A percentile compares a stretch with the other conserved stretches of the same genome.
Evolutionary conservation across 2,797 vertebrate species (phyloP).

Genomic region (Garrulus glandarius): DNA sequence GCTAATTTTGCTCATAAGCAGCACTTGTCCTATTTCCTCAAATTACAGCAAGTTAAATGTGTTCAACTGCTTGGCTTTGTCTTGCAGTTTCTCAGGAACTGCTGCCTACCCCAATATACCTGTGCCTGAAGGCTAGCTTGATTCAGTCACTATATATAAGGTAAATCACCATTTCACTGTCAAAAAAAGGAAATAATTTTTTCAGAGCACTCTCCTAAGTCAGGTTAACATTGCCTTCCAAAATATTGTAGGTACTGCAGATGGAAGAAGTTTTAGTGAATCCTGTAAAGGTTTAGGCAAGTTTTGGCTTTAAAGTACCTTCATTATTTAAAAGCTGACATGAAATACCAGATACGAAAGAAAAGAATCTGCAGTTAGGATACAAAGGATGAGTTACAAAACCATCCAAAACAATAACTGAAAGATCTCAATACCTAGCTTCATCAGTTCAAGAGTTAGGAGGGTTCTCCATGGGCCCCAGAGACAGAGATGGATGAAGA

Average conservation of each 20-base stretch:
- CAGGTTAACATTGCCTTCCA: background rate
- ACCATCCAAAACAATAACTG: fast-evolving
- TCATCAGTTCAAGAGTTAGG: background rate
- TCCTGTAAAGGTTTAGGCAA: background rate
- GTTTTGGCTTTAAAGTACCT: background rate
- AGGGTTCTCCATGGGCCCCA: background rate
- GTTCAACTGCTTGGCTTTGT: background rate
- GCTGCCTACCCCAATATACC: background rate
- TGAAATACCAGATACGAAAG: background rate
- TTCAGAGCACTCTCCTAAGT: background rate
- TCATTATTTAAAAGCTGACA: background rate
- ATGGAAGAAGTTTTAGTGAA: background rate
- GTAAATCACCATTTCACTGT: background rate
- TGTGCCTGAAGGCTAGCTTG: background rate
- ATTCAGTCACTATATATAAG: background rate
- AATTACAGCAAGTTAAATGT: background rate
- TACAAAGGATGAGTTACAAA: background rate
- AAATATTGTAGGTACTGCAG: background rate
- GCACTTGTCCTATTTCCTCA: background rate
- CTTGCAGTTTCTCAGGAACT: background rate
- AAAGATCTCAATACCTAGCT: background rate
- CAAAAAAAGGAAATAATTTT: background rate
- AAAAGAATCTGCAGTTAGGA: background rate
- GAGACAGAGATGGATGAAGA: background rate
- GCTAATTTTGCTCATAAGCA: background rate